phyloP scores from a whole-genome alignment of 2,797 vertebrate species.

The Dermochelys coriacea region DNA sequence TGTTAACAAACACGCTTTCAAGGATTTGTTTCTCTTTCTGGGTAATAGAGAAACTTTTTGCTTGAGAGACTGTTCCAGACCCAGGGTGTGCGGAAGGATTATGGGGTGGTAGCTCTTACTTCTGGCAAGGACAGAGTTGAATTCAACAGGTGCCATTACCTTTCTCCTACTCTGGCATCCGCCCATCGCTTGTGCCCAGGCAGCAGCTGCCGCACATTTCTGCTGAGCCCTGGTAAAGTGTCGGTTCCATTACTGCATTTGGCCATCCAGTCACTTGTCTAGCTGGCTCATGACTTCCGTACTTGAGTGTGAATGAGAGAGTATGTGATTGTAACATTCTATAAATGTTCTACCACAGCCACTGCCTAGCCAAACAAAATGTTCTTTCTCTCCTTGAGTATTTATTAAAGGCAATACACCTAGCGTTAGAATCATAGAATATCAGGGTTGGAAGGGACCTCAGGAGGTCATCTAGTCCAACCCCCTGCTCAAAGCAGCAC shows the following conservation, averaged over 20 bases:
- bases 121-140: background rate
- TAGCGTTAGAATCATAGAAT: background rate
- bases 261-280: background rate
- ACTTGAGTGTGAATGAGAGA: rapidly evolving
- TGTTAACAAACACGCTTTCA: background rate
- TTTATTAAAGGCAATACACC: background rate
- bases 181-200: background rate
- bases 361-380: background rate
- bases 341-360: background rate
- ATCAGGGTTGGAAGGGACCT: too few relatives aligned
- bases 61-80: background rate
- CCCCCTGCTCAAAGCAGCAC: too few relatives aligned
- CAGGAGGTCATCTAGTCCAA: too few relatives aligned
- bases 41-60: background rate
- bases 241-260: rapidly evolving
- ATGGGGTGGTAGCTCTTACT: background rate
- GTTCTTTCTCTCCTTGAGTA: background rate
- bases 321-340: rapidly evolving
- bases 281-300: background rate
- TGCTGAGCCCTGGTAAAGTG: rapidly evolving
- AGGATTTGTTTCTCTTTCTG: background rate
- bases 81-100: background rate
- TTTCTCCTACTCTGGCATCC: rapidly evolving
- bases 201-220: background rate
- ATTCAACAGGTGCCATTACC: background rate